Conservation (phyloP, 2,797 vertebrate genomes). For the Muscicapa striata region DNA sequence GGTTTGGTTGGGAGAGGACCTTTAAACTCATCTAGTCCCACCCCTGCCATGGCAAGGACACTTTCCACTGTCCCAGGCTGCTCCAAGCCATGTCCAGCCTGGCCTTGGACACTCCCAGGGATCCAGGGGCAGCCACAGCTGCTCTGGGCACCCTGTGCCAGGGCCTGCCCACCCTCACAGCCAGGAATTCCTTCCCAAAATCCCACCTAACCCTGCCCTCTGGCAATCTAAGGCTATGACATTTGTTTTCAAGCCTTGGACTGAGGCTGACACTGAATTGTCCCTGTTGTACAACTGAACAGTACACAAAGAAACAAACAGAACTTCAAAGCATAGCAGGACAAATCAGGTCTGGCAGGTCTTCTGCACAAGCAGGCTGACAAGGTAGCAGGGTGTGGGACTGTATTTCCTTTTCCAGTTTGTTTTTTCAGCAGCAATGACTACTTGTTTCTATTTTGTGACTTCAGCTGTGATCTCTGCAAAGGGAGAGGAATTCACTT, state of each 20-base stretch:
- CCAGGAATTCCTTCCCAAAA: no score
- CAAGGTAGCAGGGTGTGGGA: background rate
- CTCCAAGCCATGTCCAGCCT: no score
- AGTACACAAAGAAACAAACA: background rate
- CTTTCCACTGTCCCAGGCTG: no score
- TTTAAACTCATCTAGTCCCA: background rate
- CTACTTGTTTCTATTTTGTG: no score
- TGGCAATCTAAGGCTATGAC: background rate
- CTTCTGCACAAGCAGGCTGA: no score
- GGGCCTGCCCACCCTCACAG: no score
- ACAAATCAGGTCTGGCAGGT: no score
- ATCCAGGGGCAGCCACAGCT: no score
- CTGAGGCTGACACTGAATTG: background rate
- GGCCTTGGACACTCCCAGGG: no score
- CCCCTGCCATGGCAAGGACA: background rate
- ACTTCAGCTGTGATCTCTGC: background rate
- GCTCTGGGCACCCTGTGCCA: no score
- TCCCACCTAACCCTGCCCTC: no score
- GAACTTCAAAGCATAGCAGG: background rate
- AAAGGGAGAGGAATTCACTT: background rate
- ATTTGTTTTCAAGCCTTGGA: background rate
- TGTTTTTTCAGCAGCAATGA: background rate
- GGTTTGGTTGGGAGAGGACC: background rate
- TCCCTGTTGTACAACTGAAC: no score
- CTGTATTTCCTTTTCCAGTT: background rate